Evolutionary conservation across 1,140 invertebrate species (phyloP), one percentile per base, ranked within the genome.

Genomic region (Tribolium madens): DNA sequence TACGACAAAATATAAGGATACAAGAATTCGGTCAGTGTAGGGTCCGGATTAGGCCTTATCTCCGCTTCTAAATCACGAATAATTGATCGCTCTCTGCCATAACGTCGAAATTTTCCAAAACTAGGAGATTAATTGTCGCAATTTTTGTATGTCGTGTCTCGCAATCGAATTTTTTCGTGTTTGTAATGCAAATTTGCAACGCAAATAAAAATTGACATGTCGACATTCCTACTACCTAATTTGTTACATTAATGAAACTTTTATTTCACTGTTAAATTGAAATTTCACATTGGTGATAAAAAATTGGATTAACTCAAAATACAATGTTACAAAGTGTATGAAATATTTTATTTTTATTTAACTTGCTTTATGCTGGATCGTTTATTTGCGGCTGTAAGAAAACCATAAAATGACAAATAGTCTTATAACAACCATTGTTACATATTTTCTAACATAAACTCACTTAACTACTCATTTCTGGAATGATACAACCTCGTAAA

Each of bases 11-110:
- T 74, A 46, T 73, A 77, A 72, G 60, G 36, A 42, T 42, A 15
- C 14, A 77, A 60, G 42, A 76, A 71, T 76, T 71, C 75, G 68
- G 75, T 71, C 48, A 68, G 47, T 76, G 26, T 53, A 64, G 33
- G 72, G 13, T 12, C 57, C 31, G 15, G 48, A 12, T 17, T 52
- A 57, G 36, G n/a, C 73, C 48, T 74, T 74, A 74, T 74, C 52
- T 17, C 15, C n/a, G 73, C 31, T 31, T 36, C 60, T 75, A 75
- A 75, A 68, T 75, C 21, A 64, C 57, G 57, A 57, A 57, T 57
- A 57, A 57, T 57, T 57, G 52, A 57, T 57, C 52, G 52, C 7
- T 9, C 7, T n/a, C n/a, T 9, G 36, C n/a, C n/a, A 9, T n/a
- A 42, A 42, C 36, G 9, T 9, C 36, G 36, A n/a, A 42, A 42